These are phyloP conservation scores for Carabus problematicus DNA, from an alignment of 2,888 invertebrate genomes.

Conservation along the genomic window DNA sequence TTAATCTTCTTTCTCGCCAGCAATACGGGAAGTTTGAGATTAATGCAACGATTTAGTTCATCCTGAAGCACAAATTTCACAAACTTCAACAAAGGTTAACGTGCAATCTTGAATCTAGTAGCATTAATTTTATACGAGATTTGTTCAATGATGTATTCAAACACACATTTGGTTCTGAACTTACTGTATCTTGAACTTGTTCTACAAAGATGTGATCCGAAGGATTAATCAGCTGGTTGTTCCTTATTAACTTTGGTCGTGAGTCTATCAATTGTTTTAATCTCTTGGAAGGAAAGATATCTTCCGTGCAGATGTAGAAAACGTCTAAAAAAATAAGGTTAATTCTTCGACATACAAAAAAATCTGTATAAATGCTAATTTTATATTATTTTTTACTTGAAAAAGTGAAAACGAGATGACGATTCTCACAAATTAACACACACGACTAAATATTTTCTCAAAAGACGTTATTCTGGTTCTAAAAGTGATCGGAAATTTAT, in stretches of 20 bases:
- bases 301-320: slow-evolving; percentile 81
- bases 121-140: background rate
- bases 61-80: slow-evolving; percentile 58
- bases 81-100: too few species aligned
- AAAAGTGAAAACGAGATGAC: too few species aligned
- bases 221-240: slow-evolving; percentile 52
- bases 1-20: slow-evolving; percentile 63
- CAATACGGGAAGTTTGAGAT: slow-evolving; percentile 63
- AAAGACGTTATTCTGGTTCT: too few species aligned
- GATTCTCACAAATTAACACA: too few species aligned
- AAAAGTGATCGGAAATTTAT: too few species aligned
- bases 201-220: slow-evolving; percentile 71
- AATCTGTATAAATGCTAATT: too few species aligned
- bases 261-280: slow-evolving; percentile 64
- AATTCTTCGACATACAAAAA: too few species aligned
- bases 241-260: slow-evolving; percentile 54
- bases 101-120: too few species aligned
- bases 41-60: slow-evolving; percentile 64
- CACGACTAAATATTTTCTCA: too few species aligned
- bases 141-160: background rate
- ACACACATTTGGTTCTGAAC: too few species aligned
- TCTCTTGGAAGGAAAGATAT: slow-evolving; percentile 74
- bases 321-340: slow-evolving; percentile 54
- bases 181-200: slow-evolving; percentile 67
- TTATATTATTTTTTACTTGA: background rate